A percentile compares a stretch with the other conserved stretches of the same genome.
phyloP scores from a whole-genome alignment of 2,888 invertebrate genomes.

The Catocala nupta region DNA sequence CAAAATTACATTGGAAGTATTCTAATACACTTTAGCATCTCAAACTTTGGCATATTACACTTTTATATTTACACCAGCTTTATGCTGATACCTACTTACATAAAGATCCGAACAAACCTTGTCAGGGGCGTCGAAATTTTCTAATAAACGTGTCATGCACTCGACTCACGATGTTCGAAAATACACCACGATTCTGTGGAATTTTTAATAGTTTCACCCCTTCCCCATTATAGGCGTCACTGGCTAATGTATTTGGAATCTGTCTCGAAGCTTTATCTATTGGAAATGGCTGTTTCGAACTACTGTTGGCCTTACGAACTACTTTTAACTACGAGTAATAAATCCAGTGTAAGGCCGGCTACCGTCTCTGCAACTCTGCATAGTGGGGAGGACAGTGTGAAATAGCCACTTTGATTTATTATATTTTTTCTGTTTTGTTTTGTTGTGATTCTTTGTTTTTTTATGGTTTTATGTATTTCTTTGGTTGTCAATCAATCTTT shows the following conservation, averaged over 20 bases:
- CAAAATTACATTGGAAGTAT: neutral
- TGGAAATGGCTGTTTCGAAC: conserved; percentile 85
- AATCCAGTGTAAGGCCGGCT: conserved; percentile 79
- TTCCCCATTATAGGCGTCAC: conserved; percentile 63
- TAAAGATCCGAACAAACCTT: conserved; percentile 46
- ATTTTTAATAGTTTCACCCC: conserved; percentile 84
- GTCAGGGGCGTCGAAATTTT: conserved; percentile 60
- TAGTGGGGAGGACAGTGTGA: conserved; percentile 64
- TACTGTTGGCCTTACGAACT: conserved; percentile 80
- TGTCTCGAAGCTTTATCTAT: conserved; percentile 84
- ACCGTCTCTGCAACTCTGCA: conserved; percentile 75
- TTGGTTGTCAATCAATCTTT: neutral
- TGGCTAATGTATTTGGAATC: conserved; percentile 86
- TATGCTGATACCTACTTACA: conserved; percentile 45
- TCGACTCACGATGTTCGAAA: conserved; percentile 63
- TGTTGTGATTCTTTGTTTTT: conserved; percentile 8
- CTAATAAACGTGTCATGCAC: conserved; percentile 79
- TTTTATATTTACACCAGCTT: conserved; percentile 36
- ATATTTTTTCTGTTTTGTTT: conserved; percentile 15
- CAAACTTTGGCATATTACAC: conserved; percentile 6
- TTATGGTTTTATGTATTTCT: conserved; percentile 1
- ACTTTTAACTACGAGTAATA: conserved; percentile 86
- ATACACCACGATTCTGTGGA: conserved; percentile 70
- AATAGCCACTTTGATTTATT: conserved; percentile 47
- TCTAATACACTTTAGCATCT: conserved; percentile 3